Base-by-base conservation (phyloP, 1,140 invertebrate genomes). In the Apocrypta bakeri region DNA sequence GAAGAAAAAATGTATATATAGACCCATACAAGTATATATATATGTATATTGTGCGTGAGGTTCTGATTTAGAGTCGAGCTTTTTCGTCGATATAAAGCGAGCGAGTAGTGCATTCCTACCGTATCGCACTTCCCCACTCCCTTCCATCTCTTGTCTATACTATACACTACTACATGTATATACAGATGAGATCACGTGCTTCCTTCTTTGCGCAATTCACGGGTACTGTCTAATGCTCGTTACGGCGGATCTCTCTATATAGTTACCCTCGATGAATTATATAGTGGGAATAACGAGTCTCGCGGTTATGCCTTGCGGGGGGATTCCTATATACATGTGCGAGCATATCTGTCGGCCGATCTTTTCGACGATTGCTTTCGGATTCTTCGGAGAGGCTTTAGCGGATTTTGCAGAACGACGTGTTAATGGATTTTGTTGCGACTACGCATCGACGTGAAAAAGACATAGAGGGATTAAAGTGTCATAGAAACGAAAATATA, bases 31-130 rank as follows among this genome's bases (percentile, higher is more conserved):
- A 8, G 14, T 42, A 29, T 76, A 24, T 9, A 37, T 9, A 37
- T 9, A 37, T n/a, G n/a, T 2, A 37, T 9, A 37, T 6, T 37
- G 74, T 9, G 63, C 21, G 33, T 8, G 17, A 66, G 74, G 12
- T 40, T 33, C 75, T 78, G 71, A 78, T 78, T 79, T 79, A 74
- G 82, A 78, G 85, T 88, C 87, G 85, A 88, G 86, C 88, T 88
- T 89, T 87, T 86, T 87, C 85, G 88, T 81, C 80, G 80, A 75
- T 81, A 90, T 90, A 89, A 89, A 90, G 82, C 87, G 87, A n/a
- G n/a, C n/a, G n/a, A n/a, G 85, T 85, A 85, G 87, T 85, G 88
- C 89, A 90, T 90, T 90, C 90, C 88, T 87, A 82, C 86, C 84
- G 85, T 90, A 90, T 90, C 88, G 82, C 29, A 4, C 81, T 80